These are phyloP conservation scores for Itoplectis maculator DNA, from an alignment of 2,888 invertebrate species.

Conservation along the genomic window DNA sequence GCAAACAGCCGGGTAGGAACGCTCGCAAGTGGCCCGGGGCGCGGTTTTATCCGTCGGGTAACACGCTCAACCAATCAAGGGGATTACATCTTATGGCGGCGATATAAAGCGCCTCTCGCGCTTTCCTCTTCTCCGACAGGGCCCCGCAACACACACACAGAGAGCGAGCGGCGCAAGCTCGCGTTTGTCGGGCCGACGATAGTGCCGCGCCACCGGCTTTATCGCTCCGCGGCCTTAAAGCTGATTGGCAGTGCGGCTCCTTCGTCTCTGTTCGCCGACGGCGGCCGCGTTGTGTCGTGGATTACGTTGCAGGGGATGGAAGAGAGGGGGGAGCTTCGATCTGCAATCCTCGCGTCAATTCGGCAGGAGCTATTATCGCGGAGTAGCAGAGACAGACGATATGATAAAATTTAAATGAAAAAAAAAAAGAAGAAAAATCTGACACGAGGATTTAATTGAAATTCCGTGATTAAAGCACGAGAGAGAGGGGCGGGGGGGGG, in stretches of 20 bases:
- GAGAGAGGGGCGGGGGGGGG: too few relatives aligned
- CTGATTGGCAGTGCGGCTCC: constrained; percentile 65
- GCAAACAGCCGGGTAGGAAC: not conserved
- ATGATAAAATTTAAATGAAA: not conserved
- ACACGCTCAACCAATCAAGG: constrained; percentile 54
- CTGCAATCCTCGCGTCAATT: constrained; percentile 42
- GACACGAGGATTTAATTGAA: constrained; percentile 27
- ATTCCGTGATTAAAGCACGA: constrained; percentile 8
- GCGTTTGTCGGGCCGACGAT: constrained; percentile 21
- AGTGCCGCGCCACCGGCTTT: constrained; percentile 55
- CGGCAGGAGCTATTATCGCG: not conserved
- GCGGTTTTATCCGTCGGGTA: constrained; percentile 49
- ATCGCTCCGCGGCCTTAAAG: constrained; percentile 62
- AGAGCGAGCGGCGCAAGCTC: constrained; percentile 20
- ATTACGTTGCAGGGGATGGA: constrained; percentile 18
- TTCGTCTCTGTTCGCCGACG: constrained; percentile 17
- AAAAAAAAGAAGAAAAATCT: not conserved
- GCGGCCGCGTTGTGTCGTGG: constrained; percentile 11
- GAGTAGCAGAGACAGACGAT: not conserved
- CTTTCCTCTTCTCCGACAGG: constrained; percentile 10
- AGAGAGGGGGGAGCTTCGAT: too few relatives aligned
- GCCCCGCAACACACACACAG: too few relatives aligned
- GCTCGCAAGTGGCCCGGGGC: constrained; percentile 37
- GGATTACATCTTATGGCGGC: constrained; percentile 53
- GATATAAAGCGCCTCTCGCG: constrained; percentile 40